Conservation (phyloP, 2,888 invertebrate species). For the Aporophyla lueneburgensis region DNA sequence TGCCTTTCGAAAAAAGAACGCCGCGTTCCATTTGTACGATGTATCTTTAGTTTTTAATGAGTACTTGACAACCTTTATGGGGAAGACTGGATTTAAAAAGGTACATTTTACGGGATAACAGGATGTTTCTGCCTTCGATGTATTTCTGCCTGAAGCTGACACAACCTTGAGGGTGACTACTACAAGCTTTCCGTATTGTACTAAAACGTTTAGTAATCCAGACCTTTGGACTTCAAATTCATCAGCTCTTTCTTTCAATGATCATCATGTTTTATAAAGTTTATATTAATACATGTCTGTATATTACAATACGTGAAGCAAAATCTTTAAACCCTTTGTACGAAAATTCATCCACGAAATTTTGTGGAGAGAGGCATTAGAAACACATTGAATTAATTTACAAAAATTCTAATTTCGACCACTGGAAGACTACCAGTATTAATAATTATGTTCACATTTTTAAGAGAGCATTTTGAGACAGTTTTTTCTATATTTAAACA, state of each 20-base stretch:
- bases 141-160: background rate
- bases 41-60: slow-evolving; percentile 68
- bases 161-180: background rate
- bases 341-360: too few relatives aligned
- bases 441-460: background rate
- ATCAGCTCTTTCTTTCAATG: background rate
- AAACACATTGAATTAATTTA: too few relatives aligned
- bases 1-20: slow-evolving; percentile 75
- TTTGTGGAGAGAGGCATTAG: too few relatives aligned
- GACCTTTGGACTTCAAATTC: background rate
- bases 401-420: too few relatives aligned
- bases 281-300: too few relatives aligned
- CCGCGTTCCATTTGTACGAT: slow-evolving; percentile 62
- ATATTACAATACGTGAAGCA: too few relatives aligned
- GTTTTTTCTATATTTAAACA: too few relatives aligned
- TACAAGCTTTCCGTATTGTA: background rate
- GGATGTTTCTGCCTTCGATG: background rate
- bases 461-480: too few relatives aligned
- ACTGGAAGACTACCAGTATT: too few relatives aligned
- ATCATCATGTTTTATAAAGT: too few relatives aligned
- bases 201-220: background rate
- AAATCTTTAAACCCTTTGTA: too few relatives aligned
- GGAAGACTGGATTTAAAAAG: slow-evolving; percentile 36
- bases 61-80: slow-evolving; percentile 51
- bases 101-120: background rate